Conservation (phyloP, 2,888 invertebrate species). For the Tholera decimalis region DNA sequence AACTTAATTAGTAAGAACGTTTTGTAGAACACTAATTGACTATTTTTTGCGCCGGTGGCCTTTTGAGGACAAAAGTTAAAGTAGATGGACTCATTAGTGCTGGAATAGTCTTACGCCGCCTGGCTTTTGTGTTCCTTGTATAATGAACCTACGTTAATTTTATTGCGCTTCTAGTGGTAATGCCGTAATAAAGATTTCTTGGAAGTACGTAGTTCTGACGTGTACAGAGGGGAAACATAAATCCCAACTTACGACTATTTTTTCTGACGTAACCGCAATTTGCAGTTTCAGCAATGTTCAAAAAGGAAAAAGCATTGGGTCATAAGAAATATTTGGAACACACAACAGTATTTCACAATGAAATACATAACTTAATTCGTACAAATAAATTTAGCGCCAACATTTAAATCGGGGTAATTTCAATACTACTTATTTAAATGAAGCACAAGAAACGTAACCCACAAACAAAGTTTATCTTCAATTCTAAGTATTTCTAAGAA, state of each 20-base stretch:
- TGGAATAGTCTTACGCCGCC: conserved; percentile 70
- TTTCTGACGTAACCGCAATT: background rate
- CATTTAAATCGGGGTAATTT: background rate
- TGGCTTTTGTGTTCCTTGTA: conserved; percentile 60
- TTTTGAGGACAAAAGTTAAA: conserved; percentile 83
- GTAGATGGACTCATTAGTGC: conserved; percentile 82
- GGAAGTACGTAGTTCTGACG: conserved; percentile 15
- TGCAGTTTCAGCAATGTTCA: background rate
- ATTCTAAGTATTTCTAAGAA: conserved; percentile 24
- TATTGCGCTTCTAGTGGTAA: conserved; percentile 47
- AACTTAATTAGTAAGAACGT: conserved; percentile 87
- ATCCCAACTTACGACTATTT: conserved; percentile 12
- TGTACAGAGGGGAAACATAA: conserved; percentile 18
- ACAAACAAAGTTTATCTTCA: conserved; percentile 26
- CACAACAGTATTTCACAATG: background rate
- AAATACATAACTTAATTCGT: background rate
- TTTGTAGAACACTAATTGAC: conserved; percentile 86
- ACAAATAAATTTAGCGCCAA: no score
- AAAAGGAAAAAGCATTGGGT: no score
- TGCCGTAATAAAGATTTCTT: conserved; percentile 30
- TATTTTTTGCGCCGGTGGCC: conserved; percentile 80
- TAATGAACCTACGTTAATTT: conserved; percentile 58
- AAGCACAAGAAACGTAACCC: background rate
- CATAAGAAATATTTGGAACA: background rate
- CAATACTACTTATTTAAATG: conserved; percentile 5